Base-by-base conservation (phyloP, 2,113 vertebrate species). In the Oncorhynchus kisutch region DNA sequence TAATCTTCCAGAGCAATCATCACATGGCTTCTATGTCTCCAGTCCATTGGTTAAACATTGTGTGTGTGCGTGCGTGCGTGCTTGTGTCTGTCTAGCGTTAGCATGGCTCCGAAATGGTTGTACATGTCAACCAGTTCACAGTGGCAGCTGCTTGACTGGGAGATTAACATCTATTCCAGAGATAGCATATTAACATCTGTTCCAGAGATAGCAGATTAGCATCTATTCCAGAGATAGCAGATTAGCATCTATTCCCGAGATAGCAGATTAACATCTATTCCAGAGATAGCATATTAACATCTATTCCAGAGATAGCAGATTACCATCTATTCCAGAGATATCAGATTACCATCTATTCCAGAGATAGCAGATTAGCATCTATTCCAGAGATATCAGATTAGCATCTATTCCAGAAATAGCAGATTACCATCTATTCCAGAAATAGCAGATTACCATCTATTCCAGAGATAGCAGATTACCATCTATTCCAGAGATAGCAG, bases 111-210 rank as follows among this genome's bases (percentile, higher is more conserved):
- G 12, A 31, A 39, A 70, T 24, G 24, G 31, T 25, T 31, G 49
- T 54, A 22, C 60, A 72, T 51, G 90, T 89, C 83, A 91, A 89
- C 81, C 73, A 88, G 90, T 85, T 86, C 80, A 85, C 81, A 39
- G 73, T 87, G 82, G 80, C 76, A 79, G 77, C 80, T 82, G 81
- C 83, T 85, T 89, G 85, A 83, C 74, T 62, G 68, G 88, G 84
- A 90, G 91, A 92, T 91, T 91, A 91, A 90, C 87, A 88, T 91
- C 86, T 88, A 87, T 92, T 91, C 90, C 87, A 84, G 83, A 88
- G 84, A 88, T 85, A 81, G 90, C 49, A 90, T 90, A 92, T 91
- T 90, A 91, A 89, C 86, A 88, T 91, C 86, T 88, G 85, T 92
- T 91, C 91, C 87, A 84, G 83, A 88, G 84, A 88, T 87, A 81